Evolutionary conservation across 2,888 invertebrate genomes (phyloP).

Genomic region (Oithona nana): DNA sequence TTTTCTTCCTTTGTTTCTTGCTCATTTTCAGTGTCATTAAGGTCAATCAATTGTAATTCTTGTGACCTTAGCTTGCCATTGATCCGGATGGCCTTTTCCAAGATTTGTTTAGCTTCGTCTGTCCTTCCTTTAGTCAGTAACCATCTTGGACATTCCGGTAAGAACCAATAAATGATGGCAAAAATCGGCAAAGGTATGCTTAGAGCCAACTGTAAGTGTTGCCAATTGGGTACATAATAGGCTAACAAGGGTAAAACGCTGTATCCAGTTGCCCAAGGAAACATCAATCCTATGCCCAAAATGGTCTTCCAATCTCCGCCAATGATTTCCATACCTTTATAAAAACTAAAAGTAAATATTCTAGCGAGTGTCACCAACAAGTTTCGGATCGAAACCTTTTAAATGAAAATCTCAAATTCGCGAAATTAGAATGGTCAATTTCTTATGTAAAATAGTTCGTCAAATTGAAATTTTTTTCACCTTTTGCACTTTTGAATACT

Average conservation of each 20-base stretch:
- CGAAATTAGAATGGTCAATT: no score
- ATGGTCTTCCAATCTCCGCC: conserved; percentile 18
- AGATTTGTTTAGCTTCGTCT: not conserved
- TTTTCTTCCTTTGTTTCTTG: not conserved
- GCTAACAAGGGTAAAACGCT: conserved; percentile 18
- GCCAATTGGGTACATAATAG: conserved; percentile 20
- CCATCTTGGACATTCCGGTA: conserved; percentile 18
- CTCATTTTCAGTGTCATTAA: not conserved
- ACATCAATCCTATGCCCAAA: conserved; percentile 18
- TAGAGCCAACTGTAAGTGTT: conserved; percentile 18
- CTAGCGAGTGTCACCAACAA: no score
- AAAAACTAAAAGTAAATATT: no score
- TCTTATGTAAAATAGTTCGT: no score
- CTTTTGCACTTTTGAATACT: not conserved
- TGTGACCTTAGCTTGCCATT: not conserved
- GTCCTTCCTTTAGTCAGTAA: not conserved
- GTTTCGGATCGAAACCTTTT: no score
- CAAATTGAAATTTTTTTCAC: no score
- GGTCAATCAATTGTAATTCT: not conserved
- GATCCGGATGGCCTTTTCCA: conserved; percentile 3
- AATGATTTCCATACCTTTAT: conserved; percentile 20
- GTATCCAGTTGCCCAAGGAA: conserved; percentile 20
- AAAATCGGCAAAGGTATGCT: conserved; percentile 17
- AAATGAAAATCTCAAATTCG: no score
- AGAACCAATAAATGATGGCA: conserved; percentile 17